A percentile compares a stretch with the other conserved stretches of the same genome.
Conservation (phyloP, 2,888 invertebrate species). For the Crepidodera aurea region DNA sequence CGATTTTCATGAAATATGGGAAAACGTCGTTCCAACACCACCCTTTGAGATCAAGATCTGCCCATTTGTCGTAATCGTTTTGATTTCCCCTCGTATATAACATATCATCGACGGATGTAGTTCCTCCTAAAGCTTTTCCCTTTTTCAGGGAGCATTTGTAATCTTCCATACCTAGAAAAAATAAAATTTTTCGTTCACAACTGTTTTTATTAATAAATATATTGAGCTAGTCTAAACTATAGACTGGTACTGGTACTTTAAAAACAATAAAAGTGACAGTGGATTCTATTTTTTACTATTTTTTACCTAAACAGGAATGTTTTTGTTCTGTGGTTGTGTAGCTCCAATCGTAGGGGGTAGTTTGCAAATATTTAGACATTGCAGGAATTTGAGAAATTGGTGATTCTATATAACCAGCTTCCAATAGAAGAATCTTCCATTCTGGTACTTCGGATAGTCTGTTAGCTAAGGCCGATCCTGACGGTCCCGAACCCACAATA, state of each 20-base stretch:
- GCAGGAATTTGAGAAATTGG: slow-evolving; percentile 58
- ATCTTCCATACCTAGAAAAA: slow-evolving; percentile 46
- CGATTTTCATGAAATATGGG: slow-evolving; percentile 81
- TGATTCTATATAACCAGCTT: slow-evolving; percentile 52
- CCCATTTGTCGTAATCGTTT: slow-evolving; percentile 81
- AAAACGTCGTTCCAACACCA: slow-evolving; percentile 78
- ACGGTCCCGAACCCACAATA: slow-evolving; percentile 62
- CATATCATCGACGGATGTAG: slow-evolving; percentile 83
- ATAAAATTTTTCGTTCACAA: no score
- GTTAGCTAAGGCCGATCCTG: slow-evolving; percentile 64
- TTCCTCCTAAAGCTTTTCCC: slow-evolving; percentile 85
- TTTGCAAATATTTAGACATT: slow-evolving; percentile 57
- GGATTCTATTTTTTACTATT: no score
- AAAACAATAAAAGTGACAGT: no score
- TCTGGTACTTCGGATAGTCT: slow-evolving; percentile 61
- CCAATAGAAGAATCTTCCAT: slow-evolving; percentile 56
- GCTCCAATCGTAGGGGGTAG: slow-evolving; percentile 60
- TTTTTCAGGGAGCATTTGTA: slow-evolving; percentile 49
- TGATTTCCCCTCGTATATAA: slow-evolving; percentile 77
- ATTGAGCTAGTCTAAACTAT: no score
- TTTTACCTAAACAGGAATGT: slow-evolving; percentile 64
- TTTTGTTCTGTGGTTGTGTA: slow-evolving; percentile 63
- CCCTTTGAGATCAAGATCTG: slow-evolving; percentile 72
- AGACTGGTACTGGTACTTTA: no score
- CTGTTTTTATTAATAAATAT: no score